Evolutionary conservation across 2,888 invertebrate species (phyloP), one percentile per base, ranked within the genome.

Genomic region (Dolomedes plantarius): DNA sequence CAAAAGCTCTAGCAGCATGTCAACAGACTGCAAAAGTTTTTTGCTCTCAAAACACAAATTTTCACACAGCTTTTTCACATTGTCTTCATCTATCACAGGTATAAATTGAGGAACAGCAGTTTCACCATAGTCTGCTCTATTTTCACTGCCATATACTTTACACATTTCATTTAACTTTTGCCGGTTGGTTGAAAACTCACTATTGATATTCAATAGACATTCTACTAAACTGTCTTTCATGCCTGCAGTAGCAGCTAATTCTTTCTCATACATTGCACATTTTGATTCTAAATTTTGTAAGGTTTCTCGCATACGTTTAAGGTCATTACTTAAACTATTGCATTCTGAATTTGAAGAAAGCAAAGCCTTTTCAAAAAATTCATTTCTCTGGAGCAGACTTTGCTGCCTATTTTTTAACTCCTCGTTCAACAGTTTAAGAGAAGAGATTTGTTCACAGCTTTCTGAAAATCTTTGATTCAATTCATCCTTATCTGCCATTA

Each of bases 261-360:
- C 62, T 36, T 46, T 65, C 19, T 76, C 50, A 29, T 72, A 72
- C 0, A 28, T 7, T 7, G n/a, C 13, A 16, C 71, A 65, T 23
- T 50, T 76, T 11, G 50, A 36, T 36, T 76, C 36, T 23, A 76
- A 31, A 6, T 76, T 41, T 75, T 76, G 46, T 9, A 83, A 28
- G 0, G 28, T 16, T 41, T 72, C 50, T 19, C 62, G 11, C 2
- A 36, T 29, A n/a, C 36, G 36, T 27, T 19, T 50, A 27, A 83
- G 27, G 16, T 83, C 71, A 28, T 64, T 28, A 5, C 31, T 56
- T 9, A 82, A 29, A 27, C 23, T 56, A 23, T 71, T n/a, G 32
- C 31, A 69, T 19, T 23, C 9, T 27, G 56, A 56, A 64, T 71
- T 71, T 16, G 64, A 41, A 16, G 82, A 72, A 1, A 3, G 19